These are phyloP conservation scores for Hypotaenidia okinawae DNA, from an alignment of 2,797 vertebrate species.

Conservation along the genomic window DNA sequence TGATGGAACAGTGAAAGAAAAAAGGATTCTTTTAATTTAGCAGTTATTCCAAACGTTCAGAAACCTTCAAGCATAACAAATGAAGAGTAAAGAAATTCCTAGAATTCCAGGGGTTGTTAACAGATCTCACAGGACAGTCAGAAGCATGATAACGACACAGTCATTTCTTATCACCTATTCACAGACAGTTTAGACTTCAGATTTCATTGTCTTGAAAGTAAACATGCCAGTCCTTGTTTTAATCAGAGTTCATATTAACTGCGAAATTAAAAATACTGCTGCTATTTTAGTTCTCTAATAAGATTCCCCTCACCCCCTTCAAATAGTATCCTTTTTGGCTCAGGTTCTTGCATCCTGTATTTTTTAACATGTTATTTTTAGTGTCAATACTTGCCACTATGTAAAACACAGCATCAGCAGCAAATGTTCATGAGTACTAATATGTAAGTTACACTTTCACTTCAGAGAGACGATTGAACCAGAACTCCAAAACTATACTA, in stretches of 20 bases:
- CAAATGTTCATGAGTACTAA: background rate
- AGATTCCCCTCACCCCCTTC: background rate
- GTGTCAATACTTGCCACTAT: background rate
- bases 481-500: background rate
- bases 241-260: background rate
- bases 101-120: conserved; percentile 59
- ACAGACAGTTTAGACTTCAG: conserved; percentile 27
- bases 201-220: conserved; percentile 39
- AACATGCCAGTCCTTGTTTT: background rate
- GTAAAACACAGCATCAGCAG: background rate
- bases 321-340: background rate
- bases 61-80: conserved; percentile 30
- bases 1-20: background rate
- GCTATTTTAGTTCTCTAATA: background rate
- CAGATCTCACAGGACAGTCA: conserved; percentile 51
- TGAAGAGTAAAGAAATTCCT: conserved; percentile 57
- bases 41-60: background rate
- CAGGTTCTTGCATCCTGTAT: background rate
- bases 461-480: background rate
- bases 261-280: background rate
- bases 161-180: conserved; percentile 42
- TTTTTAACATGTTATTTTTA: background rate
- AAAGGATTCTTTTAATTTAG: background rate
- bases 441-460: background rate
- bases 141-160: conserved; percentile 27